phyloP scores from a whole-genome alignment of 2,888 invertebrate genomes.

The Lepidocyrtoides sp. region DNA sequence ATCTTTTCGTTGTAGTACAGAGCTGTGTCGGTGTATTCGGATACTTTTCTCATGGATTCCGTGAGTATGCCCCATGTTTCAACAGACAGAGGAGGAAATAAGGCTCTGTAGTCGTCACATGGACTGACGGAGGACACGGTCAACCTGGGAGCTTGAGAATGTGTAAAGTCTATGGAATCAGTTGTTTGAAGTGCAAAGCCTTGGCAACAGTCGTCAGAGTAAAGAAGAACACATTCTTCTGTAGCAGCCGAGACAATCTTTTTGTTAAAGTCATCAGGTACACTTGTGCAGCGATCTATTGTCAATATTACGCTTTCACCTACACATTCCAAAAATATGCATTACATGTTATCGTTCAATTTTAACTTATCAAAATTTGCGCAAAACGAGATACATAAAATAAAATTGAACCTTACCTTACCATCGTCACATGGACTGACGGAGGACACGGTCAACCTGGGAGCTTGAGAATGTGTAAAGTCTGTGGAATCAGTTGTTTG shows the following conservation, averaged over 20 bases:
- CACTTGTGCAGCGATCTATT: not conserved
- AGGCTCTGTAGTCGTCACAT: constrained; percentile 15
- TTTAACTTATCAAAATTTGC: too few relatives aligned
- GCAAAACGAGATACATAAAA: too few relatives aligned
- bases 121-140: not conserved
- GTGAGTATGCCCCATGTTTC: constrained; percentile 10
- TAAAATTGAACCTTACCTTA: too few relatives aligned
- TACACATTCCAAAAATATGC: not conserved
- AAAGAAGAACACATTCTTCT: constrained; percentile 9
- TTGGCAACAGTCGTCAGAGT: constrained; percentile 32
- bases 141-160: not conserved
- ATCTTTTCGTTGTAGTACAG: constrained; percentile 33
- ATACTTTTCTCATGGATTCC: constrained; percentile 24
- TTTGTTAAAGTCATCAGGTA: not conserved
- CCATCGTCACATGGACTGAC: too few relatives aligned
- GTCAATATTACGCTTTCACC: not conserved
- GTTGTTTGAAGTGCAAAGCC: constrained; percentile 6
- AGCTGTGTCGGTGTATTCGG: not conserved
- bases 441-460: too few relatives aligned
- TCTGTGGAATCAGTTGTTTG: not conserved
- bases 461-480: too few relatives aligned
- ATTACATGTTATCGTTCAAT: too few relatives aligned
- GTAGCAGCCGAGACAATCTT: not conserved
- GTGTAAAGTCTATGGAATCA: not conserved
- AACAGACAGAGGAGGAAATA: not conserved